Base-by-base conservation (phyloP, 2,888 invertebrate species). In the Euproctis similis region DNA sequence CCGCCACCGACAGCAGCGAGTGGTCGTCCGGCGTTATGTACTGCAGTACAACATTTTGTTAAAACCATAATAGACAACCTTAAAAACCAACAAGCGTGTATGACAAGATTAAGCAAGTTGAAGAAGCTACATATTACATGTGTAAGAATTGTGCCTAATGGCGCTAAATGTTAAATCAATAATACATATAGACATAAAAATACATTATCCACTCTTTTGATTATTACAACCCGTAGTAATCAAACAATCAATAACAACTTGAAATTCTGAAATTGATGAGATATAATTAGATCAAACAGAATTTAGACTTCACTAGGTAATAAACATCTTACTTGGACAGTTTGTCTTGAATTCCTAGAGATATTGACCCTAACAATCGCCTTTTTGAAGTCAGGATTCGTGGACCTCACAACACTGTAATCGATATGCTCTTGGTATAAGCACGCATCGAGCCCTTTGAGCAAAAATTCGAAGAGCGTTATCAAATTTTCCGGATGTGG, bases 401-500 rank as follows among this genome's bases (percentile, higher is more conserved):
- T 95, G 0, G 98, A 98, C 60, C 97, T 92, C 20, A 97, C 90
- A 30, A 98, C 88, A 42, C 94, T 95, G 74, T 97, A 99, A 68
- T 99, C 98, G 9, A 93, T 89, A 64, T 98, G 97, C 67, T 99
- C 98, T 75, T 97, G 92, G 71, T 97, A 98, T 34, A 95, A 91
- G 25, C 99, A 82, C 0, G 93, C 94, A 72, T 98, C 97, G 54
- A 98, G 92, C 0, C 97, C 70, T 39, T 97, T 97, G 30, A 98
- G 89, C 2, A 98, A 88, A 71, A 99, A 99, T 68, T 98, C 96
- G 73, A 99, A 99, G 6, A 99, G 86, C 0, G 99, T 99, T 36
- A 94, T 95, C 63, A 99, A 87, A 84, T 99, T 99, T 75, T 99
- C 99, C 0, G 99, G 98, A 65, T 95, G 95, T 0, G 99, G 99